Conservation (phyloP, 2,113 vertebrate species). For the Dipodomys spectabilis region DNA sequence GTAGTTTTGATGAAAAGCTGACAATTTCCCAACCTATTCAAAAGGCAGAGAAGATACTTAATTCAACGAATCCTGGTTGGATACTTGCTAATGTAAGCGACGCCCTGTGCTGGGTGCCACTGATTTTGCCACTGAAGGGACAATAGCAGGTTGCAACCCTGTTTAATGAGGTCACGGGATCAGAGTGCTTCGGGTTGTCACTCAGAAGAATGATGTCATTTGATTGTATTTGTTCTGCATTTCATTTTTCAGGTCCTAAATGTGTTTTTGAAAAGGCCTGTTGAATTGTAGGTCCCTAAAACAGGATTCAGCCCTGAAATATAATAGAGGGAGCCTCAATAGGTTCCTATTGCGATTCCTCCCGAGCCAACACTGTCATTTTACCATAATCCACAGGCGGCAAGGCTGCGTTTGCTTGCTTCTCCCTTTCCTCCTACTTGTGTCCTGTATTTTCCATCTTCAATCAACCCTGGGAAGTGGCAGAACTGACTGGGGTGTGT, state of each 20-base stretch:
- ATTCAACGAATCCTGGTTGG: constrained; percentile 55
- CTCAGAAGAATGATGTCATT: constrained; percentile 70
- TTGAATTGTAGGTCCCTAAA: constrained; percentile 52
- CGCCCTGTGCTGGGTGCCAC: constrained; percentile 18
- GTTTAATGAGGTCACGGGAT: constrained; percentile 68
- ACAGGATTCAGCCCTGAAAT: constrained; percentile 40
- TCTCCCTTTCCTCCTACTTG: neutral
- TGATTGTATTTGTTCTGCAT: constrained; percentile 55
- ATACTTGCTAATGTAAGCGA: neutral
- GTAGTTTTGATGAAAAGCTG: constrained; percentile 68
- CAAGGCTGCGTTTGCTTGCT: neutral
- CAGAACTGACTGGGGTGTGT: neutral
- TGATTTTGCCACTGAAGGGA: constrained; percentile 34
- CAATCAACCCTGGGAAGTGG: neutral
- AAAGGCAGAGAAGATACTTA: constrained; percentile 67
- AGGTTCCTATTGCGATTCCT: constrained; percentile 17
- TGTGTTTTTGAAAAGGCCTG: constrained; percentile 53
- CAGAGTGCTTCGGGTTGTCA: constrained; percentile 28
- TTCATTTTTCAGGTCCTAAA: constrained; percentile 59
- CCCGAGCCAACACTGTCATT: constrained; percentile 5
- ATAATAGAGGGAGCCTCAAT: constrained; percentile 49
- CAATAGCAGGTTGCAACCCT: constrained; percentile 67
- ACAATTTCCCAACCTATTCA: constrained; percentile 71
- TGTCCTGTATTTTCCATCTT: constrained; percentile 16
- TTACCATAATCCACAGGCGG: constrained; percentile 27